Percentiles rank a stretch among this genome's conserved stretches.
Evolutionary conservation across 1,140 invertebrate genomes (phyloP).

Genomic region (Drosophila repleta): DNA sequence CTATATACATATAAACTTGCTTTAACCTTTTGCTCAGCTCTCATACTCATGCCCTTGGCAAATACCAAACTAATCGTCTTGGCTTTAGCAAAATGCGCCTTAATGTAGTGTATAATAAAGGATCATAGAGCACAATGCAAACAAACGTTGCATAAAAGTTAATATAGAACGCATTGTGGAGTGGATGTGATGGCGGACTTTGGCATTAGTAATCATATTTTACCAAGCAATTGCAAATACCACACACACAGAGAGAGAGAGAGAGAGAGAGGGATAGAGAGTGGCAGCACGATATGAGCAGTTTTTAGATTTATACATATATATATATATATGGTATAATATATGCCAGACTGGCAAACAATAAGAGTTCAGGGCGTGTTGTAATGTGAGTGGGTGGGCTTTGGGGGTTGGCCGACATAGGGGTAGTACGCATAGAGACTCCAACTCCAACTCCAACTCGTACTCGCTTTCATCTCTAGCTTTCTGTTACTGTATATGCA

Average conservation of each 20-base stretch:
- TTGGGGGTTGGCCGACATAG: neutral
- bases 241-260: constrained; percentile 6
- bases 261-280: neutral
- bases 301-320: constrained; percentile 75
- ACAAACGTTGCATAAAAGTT: constrained; percentile 69
- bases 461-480: constrained; percentile 36
- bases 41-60: too few relatives aligned
- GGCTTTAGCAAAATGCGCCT: constrained; percentile 10
- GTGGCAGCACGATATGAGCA: constrained; percentile 60
- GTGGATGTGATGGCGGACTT: constrained; percentile 35
- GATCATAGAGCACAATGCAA: constrained; percentile 30
- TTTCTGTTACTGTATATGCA: constrained; percentile 74
- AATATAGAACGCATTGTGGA: constrained; percentile 62
- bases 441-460: neutral
- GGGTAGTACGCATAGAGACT: neutral
- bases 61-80: neutral
- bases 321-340: constrained; percentile 36
- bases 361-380: constrained; percentile 52
- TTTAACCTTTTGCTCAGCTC: too few relatives aligned
- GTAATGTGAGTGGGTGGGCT: neutral
- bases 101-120: constrained; percentile 38
- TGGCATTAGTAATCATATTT: constrained; percentile 78
- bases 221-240: constrained; percentile 68
- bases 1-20: too few relatives aligned
- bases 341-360: constrained; percentile 62